phyloP scores from a whole-genome alignment of 1,140 invertebrate species.

The Globodera rostochiensis region DNA sequence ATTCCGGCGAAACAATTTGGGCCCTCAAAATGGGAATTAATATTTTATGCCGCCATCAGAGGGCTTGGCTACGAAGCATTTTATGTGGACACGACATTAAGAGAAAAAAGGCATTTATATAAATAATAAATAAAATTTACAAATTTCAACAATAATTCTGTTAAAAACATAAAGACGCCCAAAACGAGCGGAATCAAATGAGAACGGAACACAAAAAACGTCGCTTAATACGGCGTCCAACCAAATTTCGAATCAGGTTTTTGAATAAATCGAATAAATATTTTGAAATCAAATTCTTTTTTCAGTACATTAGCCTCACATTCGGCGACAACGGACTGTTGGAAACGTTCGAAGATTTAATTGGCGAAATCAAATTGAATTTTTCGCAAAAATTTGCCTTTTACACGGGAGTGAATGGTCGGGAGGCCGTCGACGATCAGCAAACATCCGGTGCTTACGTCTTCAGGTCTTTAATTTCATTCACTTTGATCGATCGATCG shows the following conservation, averaged over 20 bases:
- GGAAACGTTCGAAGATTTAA: conserved; percentile 29
- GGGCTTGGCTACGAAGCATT: background rate
- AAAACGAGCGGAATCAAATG: background rate
- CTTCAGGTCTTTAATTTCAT: conserved; percentile 65
- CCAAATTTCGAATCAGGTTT: conserved; percentile 18
- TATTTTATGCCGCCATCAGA: background rate
- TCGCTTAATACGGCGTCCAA: background rate
- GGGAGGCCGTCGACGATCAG: background rate
- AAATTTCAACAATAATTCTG: background rate
- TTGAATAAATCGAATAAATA: background rate
- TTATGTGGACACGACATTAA: background rate
- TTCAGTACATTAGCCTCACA: conserved; percentile 34
- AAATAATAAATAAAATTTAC: background rate
- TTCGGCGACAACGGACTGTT: conserved; percentile 31
- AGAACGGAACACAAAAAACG: background rate
- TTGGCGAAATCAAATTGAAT: conserved; percentile 13
- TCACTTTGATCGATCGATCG: too few species aligned
- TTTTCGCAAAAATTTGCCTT: conserved; percentile 35
- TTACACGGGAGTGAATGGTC: conserved; percentile 5
- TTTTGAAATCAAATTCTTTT: conserved; percentile 4
- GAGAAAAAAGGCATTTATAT: background rate
- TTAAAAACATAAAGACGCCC: background rate
- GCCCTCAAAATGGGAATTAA: background rate
- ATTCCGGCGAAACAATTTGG: background rate
- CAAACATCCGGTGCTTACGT: conserved; percentile 33